Evolutionary conservation across 2,797 vertebrate species (phyloP).

Genomic region (Ibycter americanus): DNA sequence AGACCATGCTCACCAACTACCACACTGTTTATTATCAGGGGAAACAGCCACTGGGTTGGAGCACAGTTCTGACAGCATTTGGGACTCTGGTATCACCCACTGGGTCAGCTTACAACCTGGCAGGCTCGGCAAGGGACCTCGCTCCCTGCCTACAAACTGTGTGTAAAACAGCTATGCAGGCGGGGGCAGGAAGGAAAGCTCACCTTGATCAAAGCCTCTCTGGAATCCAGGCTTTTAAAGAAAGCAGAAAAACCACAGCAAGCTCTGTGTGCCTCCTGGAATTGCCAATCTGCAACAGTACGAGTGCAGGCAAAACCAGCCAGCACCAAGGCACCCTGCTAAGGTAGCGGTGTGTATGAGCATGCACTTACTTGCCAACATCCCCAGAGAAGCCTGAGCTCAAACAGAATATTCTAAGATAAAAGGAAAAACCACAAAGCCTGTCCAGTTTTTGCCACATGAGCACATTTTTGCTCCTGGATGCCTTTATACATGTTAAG

Average conservation of each 20-base stretch:
- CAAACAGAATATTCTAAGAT: not conserved
- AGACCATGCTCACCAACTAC: not conserved
- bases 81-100: not conserved
- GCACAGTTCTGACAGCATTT: not conserved
- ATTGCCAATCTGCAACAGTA: not conserved
- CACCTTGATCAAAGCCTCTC: not conserved
- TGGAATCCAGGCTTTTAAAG: not conserved
- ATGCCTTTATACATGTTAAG: not conserved
- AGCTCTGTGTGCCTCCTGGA: not conserved
- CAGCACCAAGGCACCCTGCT: not conserved
- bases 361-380: rapidly evolving
- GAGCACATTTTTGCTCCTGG: not conserved
- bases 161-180: not conserved
- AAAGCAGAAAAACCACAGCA: not conserved
- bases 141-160: rapidly evolving
- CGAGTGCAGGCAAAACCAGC: not conserved
- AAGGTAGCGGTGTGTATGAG: rapidly evolving
- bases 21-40: not conserved
- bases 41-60: not conserved
- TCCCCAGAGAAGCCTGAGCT: not conserved
- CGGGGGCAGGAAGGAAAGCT: not conserved
- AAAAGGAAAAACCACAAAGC: not conserved
- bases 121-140: not conserved
- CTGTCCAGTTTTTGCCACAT: not conserved
- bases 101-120: not conserved